These are phyloP conservation scores for Agrochola lota DNA, from an alignment of 2,888 invertebrate species.

Conservation along the genomic window DNA sequence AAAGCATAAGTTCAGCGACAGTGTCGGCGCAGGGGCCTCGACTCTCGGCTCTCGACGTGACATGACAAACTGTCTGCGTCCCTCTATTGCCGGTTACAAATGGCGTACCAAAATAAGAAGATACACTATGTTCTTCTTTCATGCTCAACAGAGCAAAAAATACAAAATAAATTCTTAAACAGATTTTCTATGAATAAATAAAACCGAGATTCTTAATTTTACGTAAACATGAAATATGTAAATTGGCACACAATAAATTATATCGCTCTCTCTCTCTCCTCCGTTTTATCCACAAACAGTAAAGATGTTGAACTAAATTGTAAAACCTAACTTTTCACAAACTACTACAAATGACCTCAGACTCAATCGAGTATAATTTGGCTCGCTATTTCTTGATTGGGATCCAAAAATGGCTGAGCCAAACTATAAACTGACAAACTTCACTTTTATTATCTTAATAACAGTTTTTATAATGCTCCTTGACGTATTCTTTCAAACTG, in stretches of 20 bases:
- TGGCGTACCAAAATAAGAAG: slow-evolving; percentile 38
- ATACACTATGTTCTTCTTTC: slow-evolving; percentile 53
- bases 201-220: slow-evolving; percentile 32
- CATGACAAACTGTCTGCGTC: slow-evolving; percentile 46
- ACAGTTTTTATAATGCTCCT: too few species aligned
- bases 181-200: slow-evolving; percentile 48
- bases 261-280: background rate
- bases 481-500: background rate
- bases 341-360: too few species aligned
- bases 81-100: slow-evolving; percentile 41
- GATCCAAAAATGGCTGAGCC: background rate
- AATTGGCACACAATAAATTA: slow-evolving; percentile 34
- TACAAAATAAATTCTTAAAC: slow-evolving; percentile 30
- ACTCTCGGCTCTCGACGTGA: slow-evolving; percentile 24
- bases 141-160: slow-evolving; percentile 51
- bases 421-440: slow-evolving; percentile 2
- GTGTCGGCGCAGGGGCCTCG: background rate
- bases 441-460: too few species aligned
- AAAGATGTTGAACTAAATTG: background rate
- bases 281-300: background rate
- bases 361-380: background rate
- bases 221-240: slow-evolving; percentile 45
- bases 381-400: slow-evolving; percentile 5
- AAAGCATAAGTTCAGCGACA: slow-evolving; percentile 2
- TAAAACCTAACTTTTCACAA: background rate